Conservation (phyloP, 1,140 invertebrate genomes). For the Pogonognathellus flavescens region DNA sequence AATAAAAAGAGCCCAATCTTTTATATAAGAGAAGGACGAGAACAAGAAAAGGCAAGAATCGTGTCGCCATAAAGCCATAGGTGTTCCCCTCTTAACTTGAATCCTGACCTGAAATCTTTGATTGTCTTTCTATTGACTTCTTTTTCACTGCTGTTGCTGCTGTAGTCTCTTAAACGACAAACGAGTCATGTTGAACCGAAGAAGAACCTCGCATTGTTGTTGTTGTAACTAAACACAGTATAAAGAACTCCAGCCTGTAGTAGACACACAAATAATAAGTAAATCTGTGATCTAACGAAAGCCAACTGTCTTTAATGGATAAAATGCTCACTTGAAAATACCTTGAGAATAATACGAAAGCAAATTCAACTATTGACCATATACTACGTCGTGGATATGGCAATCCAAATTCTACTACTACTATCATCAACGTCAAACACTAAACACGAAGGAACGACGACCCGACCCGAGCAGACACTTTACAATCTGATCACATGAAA, state of each 20-base stretch:
- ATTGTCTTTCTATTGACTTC: constrained; percentile 61
- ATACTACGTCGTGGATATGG: too few relatives aligned
- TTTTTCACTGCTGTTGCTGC: constrained; percentile 26
- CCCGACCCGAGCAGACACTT: constrained; percentile 22
- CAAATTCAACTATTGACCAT: not conserved
- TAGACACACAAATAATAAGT: not conserved
- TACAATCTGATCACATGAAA: constrained; percentile 60
- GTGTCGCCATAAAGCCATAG: constrained; percentile 67
- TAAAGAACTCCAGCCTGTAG: too few relatives aligned
- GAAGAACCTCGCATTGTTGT: too few relatives aligned
- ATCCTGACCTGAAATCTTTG: constrained; percentile 62
- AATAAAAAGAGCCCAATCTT: constrained; percentile 52
- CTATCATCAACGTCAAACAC: not conserved
- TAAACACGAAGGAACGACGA: not conserved
- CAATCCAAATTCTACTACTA: too few relatives aligned
- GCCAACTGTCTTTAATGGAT: not conserved
- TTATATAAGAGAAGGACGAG: constrained; percentile 45
- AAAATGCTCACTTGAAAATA: not conserved
- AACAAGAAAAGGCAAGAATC: constrained; percentile 57
- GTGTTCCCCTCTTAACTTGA: constrained; percentile 63
- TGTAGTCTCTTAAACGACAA: too few relatives aligned
- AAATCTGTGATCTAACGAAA: not conserved
- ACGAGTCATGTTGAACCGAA: too few relatives aligned
- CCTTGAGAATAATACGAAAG: not conserved
- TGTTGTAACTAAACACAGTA: too few relatives aligned